Percentiles rank a stretch among this genome's conserved stretches.
Evolutionary conservation across 2,888 invertebrate genomes (phyloP).

Genomic region (Teinopalpus imperialis): DNA sequence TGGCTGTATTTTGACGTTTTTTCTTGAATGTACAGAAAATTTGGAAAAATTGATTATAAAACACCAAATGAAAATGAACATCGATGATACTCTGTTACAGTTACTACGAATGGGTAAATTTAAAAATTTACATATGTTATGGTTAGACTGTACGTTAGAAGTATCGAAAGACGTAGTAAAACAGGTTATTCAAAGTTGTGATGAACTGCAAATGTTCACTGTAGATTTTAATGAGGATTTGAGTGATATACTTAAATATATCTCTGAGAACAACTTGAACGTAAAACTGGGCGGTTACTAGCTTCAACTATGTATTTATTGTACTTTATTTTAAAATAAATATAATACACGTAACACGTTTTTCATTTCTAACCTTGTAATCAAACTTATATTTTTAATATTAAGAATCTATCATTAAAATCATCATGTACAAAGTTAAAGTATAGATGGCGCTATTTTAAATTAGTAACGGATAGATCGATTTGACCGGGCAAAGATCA

Average conservation of each 20-base stretch:
- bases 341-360: conserved; percentile 5
- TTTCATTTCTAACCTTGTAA: conserved; percentile 8
- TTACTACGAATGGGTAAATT: conserved; percentile 62
- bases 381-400: too few relatives aligned
- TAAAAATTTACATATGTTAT: conserved; percentile 55
- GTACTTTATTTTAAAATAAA: conserved; percentile 31
- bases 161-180: conserved; percentile 63
- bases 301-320: conserved; percentile 34
- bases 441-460: too few relatives aligned
- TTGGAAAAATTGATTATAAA: conserved; percentile 65
- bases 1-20: conserved; percentile 60
- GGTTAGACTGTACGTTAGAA: conserved; percentile 73
- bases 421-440: too few relatives aligned
- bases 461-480: too few relatives aligned
- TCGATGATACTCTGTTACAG: conserved; percentile 56
- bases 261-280: conserved; percentile 68
- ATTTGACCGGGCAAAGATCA: too few relatives aligned
- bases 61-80: conserved; percentile 65
- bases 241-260: conserved; percentile 58
- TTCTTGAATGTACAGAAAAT: conserved; percentile 60
- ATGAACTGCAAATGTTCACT: conserved; percentile 59
- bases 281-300: conserved; percentile 71
- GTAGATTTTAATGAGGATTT: conserved; percentile 61
- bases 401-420: too few relatives aligned
- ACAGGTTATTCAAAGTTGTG: conserved; percentile 61